A percentile compares a stretch with the other conserved stretches of the same genome.
phyloP scores from a whole-genome alignment of 2,113 vertebrate genomes.

The Grammomys surdaster region DNA sequence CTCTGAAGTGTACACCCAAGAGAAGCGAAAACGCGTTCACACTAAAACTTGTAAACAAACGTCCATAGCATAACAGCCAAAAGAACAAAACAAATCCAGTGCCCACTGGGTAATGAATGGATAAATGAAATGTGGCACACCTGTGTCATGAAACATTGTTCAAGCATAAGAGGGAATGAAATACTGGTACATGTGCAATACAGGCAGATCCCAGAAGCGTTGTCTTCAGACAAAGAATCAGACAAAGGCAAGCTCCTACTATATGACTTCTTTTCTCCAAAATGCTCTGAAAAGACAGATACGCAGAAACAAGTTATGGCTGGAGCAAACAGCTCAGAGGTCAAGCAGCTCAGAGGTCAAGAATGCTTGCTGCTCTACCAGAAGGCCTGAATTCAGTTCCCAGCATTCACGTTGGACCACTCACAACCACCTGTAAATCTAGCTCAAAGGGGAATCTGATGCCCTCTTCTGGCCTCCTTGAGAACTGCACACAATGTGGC shows the following conservation, averaged over 20 bases:
- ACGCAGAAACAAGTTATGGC: neutral
- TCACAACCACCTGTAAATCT: neutral
- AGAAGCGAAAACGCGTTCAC: slow-evolving; percentile 17
- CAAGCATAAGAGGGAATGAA: neutral
- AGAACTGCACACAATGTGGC: neutral
- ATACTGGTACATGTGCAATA: neutral
- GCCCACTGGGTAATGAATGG: neutral
- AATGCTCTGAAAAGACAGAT: neutral
- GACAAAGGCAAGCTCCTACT: neutral
- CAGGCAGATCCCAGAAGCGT: neutral
- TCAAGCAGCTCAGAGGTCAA: no score
- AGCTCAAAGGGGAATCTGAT: neutral
- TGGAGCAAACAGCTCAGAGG: neutral
- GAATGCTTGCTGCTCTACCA: neutral
- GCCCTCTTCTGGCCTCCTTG: neutral
- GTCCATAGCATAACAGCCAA: neutral
- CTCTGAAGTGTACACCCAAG: neutral
- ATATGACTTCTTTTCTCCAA: slow-evolving; percentile 5
- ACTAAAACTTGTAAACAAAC: neutral
- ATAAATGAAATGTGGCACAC: neutral
- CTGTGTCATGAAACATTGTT: neutral
- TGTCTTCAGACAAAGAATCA: neutral
- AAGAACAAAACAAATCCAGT: slow-evolving; percentile 44
- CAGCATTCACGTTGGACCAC: neutral
- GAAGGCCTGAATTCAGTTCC: neutral